Conservation (phyloP, 1,140 invertebrate genomes). For the Pentalonia nigronervosa region DNA sequence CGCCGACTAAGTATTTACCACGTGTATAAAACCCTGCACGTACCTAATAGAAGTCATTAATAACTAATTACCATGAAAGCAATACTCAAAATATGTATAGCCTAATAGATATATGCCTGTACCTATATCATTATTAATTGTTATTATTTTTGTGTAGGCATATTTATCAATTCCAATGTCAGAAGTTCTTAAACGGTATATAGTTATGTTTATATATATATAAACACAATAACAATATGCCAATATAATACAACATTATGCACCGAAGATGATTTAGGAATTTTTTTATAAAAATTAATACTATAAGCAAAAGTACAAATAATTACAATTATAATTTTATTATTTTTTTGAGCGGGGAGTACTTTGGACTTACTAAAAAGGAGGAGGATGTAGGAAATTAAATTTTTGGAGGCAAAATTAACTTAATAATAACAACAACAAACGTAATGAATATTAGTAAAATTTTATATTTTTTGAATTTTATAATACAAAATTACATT, state of each 20-base stretch:
- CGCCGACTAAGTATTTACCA: constrained; percentile 14
- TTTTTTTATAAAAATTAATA: too few species aligned
- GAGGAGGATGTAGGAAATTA: neutral
- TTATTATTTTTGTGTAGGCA: neutral
- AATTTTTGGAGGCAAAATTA: neutral
- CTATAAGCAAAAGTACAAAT: too few species aligned
- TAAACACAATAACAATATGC: too few species aligned
- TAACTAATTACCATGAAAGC: constrained; percentile 24
- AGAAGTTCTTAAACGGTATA: neutral
- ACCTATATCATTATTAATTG: neutral
- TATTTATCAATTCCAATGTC: neutral
- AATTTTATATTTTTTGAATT: neutral
- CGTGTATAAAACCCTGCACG: neutral
- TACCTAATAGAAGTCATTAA: constrained; percentile 15
- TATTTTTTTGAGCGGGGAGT: neutral
- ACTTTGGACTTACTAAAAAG: neutral
- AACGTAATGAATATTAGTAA: neutral
- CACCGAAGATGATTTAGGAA: too few species aligned
- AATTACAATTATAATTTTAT: too few species aligned
- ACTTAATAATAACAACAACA: neutral
- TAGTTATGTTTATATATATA: neutral
- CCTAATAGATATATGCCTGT: neutral
- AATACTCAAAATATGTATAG: neutral
- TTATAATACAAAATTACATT: neutral
- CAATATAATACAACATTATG: too few species aligned